Conservation (phyloP, 35 echinoderm and acorn worm species). For the Patiria miniata region DNA sequence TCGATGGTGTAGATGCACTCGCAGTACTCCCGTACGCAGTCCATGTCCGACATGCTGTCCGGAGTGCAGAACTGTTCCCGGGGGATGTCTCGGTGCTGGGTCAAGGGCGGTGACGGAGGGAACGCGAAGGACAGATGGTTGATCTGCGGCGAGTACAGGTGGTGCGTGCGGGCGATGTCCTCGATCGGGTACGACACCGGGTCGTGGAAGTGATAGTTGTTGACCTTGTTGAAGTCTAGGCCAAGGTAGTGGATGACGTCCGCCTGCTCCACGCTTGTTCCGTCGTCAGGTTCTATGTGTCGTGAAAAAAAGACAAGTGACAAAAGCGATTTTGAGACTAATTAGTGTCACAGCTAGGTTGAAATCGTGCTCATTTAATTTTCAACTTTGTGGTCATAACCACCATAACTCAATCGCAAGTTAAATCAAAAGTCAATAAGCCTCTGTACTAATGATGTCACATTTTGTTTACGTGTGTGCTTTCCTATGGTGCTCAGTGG, state of each 20-base stretch:
- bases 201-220: constrained; percentile 83
- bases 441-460: no score
- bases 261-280: constrained; percentile 11
- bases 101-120: constrained; percentile 36
- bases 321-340: no score
- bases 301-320: no score
- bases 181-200: constrained; percentile 78
- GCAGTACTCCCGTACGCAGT: constrained; percentile 41
- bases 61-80: constrained; percentile 38
- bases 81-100: constrained; percentile 52
- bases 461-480: no score
- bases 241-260: constrained; percentile 50
- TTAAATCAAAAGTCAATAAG: no score
- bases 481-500: no score
- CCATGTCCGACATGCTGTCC: not conserved
- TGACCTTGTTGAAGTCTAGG: constrained; percentile 73
- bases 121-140: constrained; percentile 77
- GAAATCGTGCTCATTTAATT: no score
- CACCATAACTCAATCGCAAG: no score
- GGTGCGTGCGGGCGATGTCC: constrained; percentile 48
- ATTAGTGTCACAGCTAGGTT: no score
- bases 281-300: constrained; percentile 60
- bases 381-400: no score
- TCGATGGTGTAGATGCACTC: constrained; percentile 40
- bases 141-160: constrained; percentile 87